A percentile compares a stretch with the other conserved stretches of the same genome.
Evolutionary conservation across 2,888 invertebrate genomes (phyloP).

Genomic region (Dynastes tityus): DNA sequence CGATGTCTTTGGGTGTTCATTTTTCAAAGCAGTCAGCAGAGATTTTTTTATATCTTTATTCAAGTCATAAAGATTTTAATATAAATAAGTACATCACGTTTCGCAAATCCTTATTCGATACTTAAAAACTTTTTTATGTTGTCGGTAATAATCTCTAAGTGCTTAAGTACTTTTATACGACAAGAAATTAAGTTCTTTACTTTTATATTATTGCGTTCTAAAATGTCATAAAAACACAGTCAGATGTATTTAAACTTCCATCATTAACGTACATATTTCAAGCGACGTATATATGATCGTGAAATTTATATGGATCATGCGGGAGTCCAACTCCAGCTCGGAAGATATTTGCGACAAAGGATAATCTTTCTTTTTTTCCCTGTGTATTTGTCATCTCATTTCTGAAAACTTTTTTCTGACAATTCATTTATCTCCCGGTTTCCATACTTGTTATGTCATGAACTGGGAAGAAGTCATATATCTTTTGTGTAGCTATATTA

Average conservation of each 20-base stretch:
- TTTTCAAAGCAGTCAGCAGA: neutral
- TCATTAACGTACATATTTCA: slow-evolving; percentile 19
- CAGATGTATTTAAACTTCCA: slow-evolving; percentile 25
- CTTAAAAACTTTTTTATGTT: slow-evolving; percentile 18
- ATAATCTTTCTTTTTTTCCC: slow-evolving; percentile 41
- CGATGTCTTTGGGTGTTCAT: no score
- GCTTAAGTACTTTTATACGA: slow-evolving; percentile 18
- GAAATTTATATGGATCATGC: slow-evolving; percentile 39
- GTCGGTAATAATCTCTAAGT: slow-evolving; percentile 22
- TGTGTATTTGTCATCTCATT: slow-evolving; percentile 48
- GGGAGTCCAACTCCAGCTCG: neutral
- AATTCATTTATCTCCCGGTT: slow-evolving; percentile 47
- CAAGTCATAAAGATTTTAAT: neutral
- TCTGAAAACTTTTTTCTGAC: slow-evolving; percentile 44
- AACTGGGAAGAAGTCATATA: slow-evolving; percentile 34
- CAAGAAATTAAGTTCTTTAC: slow-evolving; percentile 25
- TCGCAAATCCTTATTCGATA: slow-evolving; percentile 4
- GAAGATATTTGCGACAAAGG: slow-evolving; percentile 39
- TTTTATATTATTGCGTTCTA: slow-evolving; percentile 20
- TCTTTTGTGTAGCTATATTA: slow-evolving; percentile 36
- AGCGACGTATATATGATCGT: slow-evolving; percentile 23
- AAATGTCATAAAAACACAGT: slow-evolving; percentile 23
- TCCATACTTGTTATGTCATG: slow-evolving; percentile 42
- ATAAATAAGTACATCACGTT: neutral
- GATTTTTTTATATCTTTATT: neutral